Base-by-base conservation (phyloP, 2,113 vertebrate species). In the Lycaon pictus region DNA sequence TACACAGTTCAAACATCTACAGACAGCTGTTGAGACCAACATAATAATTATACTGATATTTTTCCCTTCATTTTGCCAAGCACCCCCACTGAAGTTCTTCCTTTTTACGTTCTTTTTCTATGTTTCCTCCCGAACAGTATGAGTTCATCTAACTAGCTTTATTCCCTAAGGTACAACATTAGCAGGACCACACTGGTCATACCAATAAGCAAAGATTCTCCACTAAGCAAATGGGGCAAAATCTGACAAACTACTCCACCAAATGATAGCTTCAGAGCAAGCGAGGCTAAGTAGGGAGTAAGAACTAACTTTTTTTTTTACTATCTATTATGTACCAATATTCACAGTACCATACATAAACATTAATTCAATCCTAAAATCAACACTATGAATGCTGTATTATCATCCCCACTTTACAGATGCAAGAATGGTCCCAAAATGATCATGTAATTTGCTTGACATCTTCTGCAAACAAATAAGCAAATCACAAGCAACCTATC, bases 401-500 rank as follows among this genome's bases (percentile, higher is more conserved):
- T 67, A 79, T 48, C 69, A 92, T 65, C 48, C n/a, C 55, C 22
- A 27, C n/a, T 60, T 77, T 20, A 84, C 1, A 53, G 72, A 65
- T 11, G 8, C 43, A 80, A 74, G 85, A 88, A 92, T n/a, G 11
- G 58, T 51, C 65, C 83, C 48, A 29, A 74, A 72, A 67, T 11
- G 51, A 65, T 32, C 27, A 56, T 72, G 20, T 37, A 48, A 71
- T 8, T 62, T 32, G 25, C 11, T 10, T 27, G 16, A 71, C 16
- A 58, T 58, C 55, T 87, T 20, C 51, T 93, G 74, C 11, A 91
- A 95, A 71, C 19, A 25, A 94, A 7, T 22, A 62, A 56, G 65
- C 48, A 92, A 93, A 84, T 72, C n/a, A 93, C 60, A 95, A 88
- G 74, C 51, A 58, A 94, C 32, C 55, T 51, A n/a, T 80, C 10